Base-by-base conservation (phyloP, 2,797 vertebrate genomes). In the Rhabdomys pumilio region DNA sequence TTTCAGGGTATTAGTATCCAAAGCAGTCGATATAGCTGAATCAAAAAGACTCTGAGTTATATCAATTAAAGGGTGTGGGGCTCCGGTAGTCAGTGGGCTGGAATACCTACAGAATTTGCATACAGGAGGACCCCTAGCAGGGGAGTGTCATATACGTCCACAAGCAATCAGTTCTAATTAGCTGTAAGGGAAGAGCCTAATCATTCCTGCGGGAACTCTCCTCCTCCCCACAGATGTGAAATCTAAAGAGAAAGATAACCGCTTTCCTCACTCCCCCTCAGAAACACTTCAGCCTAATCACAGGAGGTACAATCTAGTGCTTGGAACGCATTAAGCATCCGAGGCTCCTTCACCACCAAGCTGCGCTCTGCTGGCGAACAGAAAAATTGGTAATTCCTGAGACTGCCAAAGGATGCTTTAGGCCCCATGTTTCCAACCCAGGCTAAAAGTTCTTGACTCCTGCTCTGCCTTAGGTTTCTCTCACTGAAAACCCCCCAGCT, bases 191-290 rank as follows among this genome's bases (percentile, higher is more conserved):
- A 95, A 88, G 69, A 81, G 86, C 65, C 82, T 92, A 84, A 95
- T 94, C 91, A 85, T 87, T 84, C 79, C 94, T 55, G 83, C 93
- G 75, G 92, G 95, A 93, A 88, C 72, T 89, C 90, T 93, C 72
- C 86, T 94, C 93, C 94, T 84, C 85, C 89, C 91, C 92, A 95
- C 89, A 85, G 91, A 95, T 84, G 93, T 73, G 63, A 87, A 69
- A 79, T 76, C 84, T 89, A 79, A 89, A 93, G 94, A 89, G 80
- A 38, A 84, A 85, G 95, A 95, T 93, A 89, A 50, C 81, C 15
- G 38, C 86, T 96, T 89, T 82, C 90, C 92, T 93, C 7, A 82
- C 72, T 93, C 79, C 14, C 75, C 82, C 89, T 93, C 92, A 55
- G 82, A 85, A 92, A 75, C 82, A 81, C 95, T 96, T 87, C 79